Conservation (phyloP, 2,888 invertebrate species). For the Eupithecia subumbrata region DNA sequence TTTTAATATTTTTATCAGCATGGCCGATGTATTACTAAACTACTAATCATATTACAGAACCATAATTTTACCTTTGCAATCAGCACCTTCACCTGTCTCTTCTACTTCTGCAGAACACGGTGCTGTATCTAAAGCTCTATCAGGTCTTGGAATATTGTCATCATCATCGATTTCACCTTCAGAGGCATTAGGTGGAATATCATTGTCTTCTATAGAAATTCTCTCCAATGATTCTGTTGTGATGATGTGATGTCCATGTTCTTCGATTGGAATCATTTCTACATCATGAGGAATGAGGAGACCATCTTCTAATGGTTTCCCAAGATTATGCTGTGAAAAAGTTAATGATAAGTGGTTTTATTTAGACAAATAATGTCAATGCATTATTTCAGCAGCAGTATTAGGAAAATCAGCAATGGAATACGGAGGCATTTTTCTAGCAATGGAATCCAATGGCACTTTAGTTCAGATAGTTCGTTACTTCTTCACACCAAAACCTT, state of each 20-base stretch:
- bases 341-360: neutral
- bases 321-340: conserved; percentile 9
- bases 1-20: too few species aligned
- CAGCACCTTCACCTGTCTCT: neutral
- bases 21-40: too few species aligned
- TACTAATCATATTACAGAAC: too few species aligned
- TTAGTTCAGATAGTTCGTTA: too few species aligned
- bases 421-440: too few species aligned
- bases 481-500: too few species aligned
- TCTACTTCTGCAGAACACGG: neutral
- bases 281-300: neutral
- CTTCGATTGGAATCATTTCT: conserved; percentile 5
- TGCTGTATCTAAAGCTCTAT: neutral
- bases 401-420: too few species aligned
- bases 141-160: neutral
- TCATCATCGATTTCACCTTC: neutral
- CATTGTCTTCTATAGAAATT: neutral
- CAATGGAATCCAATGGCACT: too few species aligned
- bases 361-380: neutral
- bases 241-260: neutral
- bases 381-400: too few species aligned
- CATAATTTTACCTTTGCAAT: conserved; percentile 5
- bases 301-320: conserved; percentile 6
- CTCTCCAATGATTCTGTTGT: neutral
- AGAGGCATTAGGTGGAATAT: neutral